Evolutionary conservation across 2,797 vertebrate genomes (phyloP).

Genomic region (Prunella strophiata): DNA sequence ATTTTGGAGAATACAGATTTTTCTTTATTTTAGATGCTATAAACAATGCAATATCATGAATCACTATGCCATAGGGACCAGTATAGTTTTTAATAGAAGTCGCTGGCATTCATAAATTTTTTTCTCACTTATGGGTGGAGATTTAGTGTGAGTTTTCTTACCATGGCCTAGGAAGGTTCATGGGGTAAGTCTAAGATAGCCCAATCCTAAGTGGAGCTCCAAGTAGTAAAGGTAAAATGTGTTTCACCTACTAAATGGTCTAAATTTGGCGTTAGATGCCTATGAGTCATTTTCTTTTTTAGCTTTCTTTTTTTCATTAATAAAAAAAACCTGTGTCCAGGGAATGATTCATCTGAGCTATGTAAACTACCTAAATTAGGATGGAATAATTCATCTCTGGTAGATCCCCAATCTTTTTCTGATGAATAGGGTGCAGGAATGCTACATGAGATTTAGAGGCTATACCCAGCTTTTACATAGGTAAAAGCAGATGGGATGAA

Average conservation of each 20-base stretch:
- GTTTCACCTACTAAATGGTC: neutral
- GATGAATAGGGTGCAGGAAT: neutral
- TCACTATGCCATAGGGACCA: neutral
- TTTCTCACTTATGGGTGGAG: neutral
- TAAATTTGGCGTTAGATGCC: neutral
- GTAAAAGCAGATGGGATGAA: neutral
- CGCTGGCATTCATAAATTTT: neutral
- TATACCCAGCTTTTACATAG: neutral
- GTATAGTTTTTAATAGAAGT: neutral
- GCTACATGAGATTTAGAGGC: neutral
- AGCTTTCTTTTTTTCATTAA: neutral
- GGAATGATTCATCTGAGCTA: neutral
- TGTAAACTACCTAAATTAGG: neutral
- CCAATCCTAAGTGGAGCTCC: neutral
- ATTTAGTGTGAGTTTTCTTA: neutral
- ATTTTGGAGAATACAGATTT: constrained; percentile 13
- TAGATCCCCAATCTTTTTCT: neutral
- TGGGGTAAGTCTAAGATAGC: neutral
- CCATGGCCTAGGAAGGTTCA: neutral
- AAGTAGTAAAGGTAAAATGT: neutral
- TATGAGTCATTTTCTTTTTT: neutral
- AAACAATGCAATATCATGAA: neutral
- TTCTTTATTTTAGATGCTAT: neutral
- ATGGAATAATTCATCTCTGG: neutral
- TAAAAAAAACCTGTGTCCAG: neutral